Evolutionary conservation across 2,888 invertebrate species (phyloP).

Genomic region (Leucania comma): DNA sequence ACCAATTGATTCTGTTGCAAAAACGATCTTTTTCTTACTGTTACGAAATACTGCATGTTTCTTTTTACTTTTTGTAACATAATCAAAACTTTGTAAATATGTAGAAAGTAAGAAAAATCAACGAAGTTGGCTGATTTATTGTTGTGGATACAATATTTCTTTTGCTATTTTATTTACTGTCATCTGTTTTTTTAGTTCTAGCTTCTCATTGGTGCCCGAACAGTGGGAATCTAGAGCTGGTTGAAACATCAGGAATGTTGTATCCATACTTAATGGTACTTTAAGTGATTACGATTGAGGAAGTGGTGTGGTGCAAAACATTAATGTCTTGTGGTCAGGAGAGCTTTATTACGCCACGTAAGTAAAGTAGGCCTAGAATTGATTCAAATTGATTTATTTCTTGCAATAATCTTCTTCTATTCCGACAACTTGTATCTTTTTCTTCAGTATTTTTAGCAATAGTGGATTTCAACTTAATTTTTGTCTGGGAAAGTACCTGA

Average conservation of each 20-base stretch:
- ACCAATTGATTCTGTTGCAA: conserved; percentile 79
- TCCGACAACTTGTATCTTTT: conserved; percentile 31
- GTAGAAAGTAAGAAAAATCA: too few species aligned
- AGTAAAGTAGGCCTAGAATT: conserved; percentile 7
- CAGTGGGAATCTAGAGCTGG: conserved; percentile 71
- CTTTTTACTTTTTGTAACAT: conserved; percentile 76
- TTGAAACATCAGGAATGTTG: conserved; percentile 45
- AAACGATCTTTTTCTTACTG: conserved; percentile 64
- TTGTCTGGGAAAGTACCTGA: conserved; percentile 75
- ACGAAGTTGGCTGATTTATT: conserved; percentile 33
- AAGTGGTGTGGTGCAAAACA: conserved; percentile 50
- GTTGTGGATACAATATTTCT: conserved; percentile 66
- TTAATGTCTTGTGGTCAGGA: conserved; percentile 37
- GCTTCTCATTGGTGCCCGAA: conserved; percentile 80
- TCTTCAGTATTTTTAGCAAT: conserved; percentile 34
- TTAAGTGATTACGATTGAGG: conserved; percentile 50
- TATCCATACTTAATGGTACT: conserved; percentile 50
- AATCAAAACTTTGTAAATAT: conserved; percentile 72
- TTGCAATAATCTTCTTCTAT: conserved; percentile 9
- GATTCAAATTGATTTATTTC: conserved; percentile 18
- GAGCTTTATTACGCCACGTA: conserved; percentile 39
- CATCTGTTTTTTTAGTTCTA: conserved; percentile 56
- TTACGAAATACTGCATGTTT: conserved; percentile 63
- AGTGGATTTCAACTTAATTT: conserved; percentile 71
- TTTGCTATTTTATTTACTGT: conserved; percentile 49